phyloP scores from a whole-genome alignment of 2,888 invertebrate genomes.

The Cataglyphis albicans region DNA sequence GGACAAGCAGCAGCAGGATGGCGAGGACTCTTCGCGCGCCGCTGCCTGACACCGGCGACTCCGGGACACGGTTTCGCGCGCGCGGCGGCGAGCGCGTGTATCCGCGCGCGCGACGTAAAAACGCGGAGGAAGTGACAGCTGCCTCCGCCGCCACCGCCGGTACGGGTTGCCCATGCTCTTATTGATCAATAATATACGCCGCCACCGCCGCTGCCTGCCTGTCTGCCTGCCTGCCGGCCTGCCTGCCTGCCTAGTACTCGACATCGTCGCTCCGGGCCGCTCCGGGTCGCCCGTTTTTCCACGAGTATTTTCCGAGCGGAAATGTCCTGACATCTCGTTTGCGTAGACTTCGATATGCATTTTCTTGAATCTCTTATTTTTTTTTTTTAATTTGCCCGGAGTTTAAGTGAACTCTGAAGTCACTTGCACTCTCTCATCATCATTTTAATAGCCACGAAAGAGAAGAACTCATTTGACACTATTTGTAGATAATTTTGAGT shows the following conservation, averaged over 20 bases:
- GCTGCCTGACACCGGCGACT: conserved; percentile 26
- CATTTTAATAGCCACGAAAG: no score
- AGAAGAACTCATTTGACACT: neutral
- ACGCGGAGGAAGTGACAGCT: conserved; percentile 82
- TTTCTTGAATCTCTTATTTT: neutral
- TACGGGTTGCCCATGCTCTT: conserved; percentile 83
- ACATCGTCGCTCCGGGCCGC: conserved; percentile 74
- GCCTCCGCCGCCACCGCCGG: conserved; percentile 78
- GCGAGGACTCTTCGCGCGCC: conserved; percentile 40
- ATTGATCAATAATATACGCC: conserved; percentile 84
- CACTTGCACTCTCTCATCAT: neutral
- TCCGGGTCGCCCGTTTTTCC: conserved; percentile 56
- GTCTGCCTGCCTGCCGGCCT: neutral
- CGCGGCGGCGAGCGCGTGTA: conserved; percentile 57
- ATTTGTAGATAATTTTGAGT: neutral
- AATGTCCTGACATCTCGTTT: neutral
- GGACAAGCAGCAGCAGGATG: conserved; percentile 41
- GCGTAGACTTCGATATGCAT: neutral
- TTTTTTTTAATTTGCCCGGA: neutral
- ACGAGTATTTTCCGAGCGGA: conserved; percentile 15
- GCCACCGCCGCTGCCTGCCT: conserved; percentile 1
- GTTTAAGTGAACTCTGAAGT: neutral
- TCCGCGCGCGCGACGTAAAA: conserved; percentile 77
- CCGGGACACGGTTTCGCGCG: conserved; percentile 58
- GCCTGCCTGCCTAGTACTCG: conserved; percentile 78